Evolutionary conservation across 2,797 vertebrate genomes (phyloP).

Genomic region (Schizopygopsis malacanthus): DNA sequence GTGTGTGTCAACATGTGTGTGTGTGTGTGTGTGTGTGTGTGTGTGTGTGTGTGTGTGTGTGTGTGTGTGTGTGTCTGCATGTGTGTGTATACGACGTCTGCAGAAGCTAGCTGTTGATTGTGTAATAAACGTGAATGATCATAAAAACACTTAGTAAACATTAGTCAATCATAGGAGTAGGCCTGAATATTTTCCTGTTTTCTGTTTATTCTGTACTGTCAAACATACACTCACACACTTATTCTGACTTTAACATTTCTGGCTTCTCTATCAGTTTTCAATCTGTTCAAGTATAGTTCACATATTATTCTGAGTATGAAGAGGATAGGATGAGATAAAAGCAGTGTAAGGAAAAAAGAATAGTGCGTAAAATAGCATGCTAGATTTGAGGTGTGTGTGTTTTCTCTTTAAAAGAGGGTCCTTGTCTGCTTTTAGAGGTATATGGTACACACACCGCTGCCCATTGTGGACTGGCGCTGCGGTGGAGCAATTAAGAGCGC

Average conservation of each 20-base stretch:
- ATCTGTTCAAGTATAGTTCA: neutral
- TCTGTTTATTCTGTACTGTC: neutral
- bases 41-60: no score
- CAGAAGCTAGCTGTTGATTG: neutral
- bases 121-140: neutral
- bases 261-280: neutral
- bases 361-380: neutral
- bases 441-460: neutral
- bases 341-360: no score
- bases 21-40: no score
- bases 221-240: constrained; percentile 1
- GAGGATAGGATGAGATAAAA: neutral
- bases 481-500: constrained; percentile 47
- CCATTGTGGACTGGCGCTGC: constrained; percentile 25
- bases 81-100: neutral
- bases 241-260: neutral
- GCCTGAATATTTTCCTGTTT: neutral
- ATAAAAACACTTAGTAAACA: neutral
- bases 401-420: constrained; percentile 13
- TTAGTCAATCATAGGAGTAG: neutral
- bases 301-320: neutral
- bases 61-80: no score
- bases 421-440: neutral
- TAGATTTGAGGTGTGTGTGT: neutral
- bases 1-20: neutral